These are phyloP conservation scores for Cyprinodon brontotheroides DNA, from an alignment of 2,113 vertebrate species.

Conservation along the genomic window DNA sequence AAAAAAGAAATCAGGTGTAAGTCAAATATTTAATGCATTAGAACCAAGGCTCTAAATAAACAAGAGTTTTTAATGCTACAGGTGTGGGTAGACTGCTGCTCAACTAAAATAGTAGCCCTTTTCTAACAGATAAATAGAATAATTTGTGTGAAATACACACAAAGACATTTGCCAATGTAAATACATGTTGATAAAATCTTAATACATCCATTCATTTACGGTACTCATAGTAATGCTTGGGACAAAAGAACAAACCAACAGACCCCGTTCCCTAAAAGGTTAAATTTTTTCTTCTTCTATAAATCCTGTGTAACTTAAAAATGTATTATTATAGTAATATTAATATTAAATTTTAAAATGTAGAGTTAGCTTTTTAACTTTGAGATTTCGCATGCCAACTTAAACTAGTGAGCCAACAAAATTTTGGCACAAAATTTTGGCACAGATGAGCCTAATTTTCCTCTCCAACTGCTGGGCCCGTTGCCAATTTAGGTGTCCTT, in stretches of 20 bases:
- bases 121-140: neutral
- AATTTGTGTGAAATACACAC: neutral
- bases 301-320: too few species aligned
- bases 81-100: neutral
- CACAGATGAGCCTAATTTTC: neutral
- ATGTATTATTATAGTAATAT: too few species aligned
- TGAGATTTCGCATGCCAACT: neutral
- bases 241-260: neutral
- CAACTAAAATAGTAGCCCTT: neutral
- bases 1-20: too few species aligned
- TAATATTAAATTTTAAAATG: neutral
- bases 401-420: neutral
- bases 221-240: neutral
- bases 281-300: too few species aligned
- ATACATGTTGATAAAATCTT: neutral
- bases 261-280: neutral
- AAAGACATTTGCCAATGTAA: neutral
- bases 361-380: neutral
- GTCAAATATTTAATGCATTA: too few species aligned
- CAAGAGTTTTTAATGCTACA: neutral
- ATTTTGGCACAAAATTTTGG: constrained; percentile 27
- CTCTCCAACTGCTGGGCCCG: neutral
- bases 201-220: neutral
- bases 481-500: neutral
- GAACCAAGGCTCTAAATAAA: neutral